Percentiles rank a stretch among this genome's conserved stretches.
These are phyloP conservation scores for Panthera uncia DNA, from an alignment of 2,113 vertebrate genomes.

Conservation along the genomic window DNA sequence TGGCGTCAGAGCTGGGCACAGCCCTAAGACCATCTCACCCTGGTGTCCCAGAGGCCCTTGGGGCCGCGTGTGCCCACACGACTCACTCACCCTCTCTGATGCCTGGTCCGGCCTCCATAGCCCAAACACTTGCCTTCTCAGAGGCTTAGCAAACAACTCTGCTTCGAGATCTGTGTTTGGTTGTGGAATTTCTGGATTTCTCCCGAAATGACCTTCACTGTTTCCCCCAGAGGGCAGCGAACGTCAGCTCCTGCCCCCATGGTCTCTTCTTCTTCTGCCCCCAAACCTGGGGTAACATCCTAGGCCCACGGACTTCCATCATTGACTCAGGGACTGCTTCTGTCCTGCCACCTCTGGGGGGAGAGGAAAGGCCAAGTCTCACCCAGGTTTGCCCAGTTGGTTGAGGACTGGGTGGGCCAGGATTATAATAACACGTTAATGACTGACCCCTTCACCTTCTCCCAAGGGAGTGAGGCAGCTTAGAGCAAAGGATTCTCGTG, in stretches of 20 bases:
- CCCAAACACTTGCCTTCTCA: neutral
- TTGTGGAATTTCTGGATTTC: neutral
- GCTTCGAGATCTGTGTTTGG: neutral
- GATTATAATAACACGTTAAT: neutral
- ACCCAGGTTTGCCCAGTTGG: neutral
- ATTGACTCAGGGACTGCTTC: accelerated
- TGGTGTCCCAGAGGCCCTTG: neutral
- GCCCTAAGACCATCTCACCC: neutral
- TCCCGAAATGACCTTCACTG: neutral
- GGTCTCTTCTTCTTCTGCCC: neutral
- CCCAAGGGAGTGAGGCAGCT: neutral
- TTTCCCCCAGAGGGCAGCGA: neutral
- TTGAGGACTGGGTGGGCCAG: neutral
- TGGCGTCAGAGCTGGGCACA: neutral
- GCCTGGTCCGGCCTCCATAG: neutral
- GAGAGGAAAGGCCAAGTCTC: neutral
- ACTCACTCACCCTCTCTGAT: neutral
- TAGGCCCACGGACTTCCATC: accelerated
- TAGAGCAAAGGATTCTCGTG: neutral
- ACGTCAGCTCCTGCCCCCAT: neutral
- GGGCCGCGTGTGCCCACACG: accelerated
- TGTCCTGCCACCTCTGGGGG: accelerated
- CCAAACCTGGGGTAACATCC: neutral
- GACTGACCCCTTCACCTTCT: neutral
- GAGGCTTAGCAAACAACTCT: neutral